These are phyloP conservation scores for Threskiornis aethiopicus DNA, from an alignment of 2,797 vertebrate genomes.

Conservation along the genomic window DNA sequence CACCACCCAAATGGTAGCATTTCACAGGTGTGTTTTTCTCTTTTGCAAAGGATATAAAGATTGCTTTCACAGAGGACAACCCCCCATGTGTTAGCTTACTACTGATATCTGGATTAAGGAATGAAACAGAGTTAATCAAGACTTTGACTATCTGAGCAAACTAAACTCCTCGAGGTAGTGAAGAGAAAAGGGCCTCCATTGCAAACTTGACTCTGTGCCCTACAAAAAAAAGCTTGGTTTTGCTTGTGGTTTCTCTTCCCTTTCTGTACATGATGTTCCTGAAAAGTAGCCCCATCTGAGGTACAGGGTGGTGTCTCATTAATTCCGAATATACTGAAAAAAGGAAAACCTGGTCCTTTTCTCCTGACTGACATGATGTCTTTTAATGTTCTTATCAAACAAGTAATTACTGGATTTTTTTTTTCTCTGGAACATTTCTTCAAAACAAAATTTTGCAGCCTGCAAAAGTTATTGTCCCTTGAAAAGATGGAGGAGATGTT, in stretches of 20 bases:
- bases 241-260: background rate
- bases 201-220: background rate
- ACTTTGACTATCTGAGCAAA: background rate
- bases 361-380: background rate
- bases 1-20: background rate
- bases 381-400: background rate
- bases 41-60: background rate
- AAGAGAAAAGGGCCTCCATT: background rate
- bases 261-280: background rate
- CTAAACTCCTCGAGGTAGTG: background rate
- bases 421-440: background rate
- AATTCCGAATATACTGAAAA: background rate
- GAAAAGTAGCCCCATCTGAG: background rate
- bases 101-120: background rate
- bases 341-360: background rate
- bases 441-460: background rate
- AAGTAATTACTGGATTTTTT: background rate
- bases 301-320: background rate
- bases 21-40: background rate
- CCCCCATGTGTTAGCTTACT: accelerated
- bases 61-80: background rate
- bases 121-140: background rate
- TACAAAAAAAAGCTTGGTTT: background rate
- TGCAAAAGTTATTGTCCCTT: background rate
- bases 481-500: background rate